These are phyloP conservation scores for Beroe forskalii DNA, from an alignment of 37 sponge, comb jelly and placozoan genomes.

Conservation along the genomic window DNA sequence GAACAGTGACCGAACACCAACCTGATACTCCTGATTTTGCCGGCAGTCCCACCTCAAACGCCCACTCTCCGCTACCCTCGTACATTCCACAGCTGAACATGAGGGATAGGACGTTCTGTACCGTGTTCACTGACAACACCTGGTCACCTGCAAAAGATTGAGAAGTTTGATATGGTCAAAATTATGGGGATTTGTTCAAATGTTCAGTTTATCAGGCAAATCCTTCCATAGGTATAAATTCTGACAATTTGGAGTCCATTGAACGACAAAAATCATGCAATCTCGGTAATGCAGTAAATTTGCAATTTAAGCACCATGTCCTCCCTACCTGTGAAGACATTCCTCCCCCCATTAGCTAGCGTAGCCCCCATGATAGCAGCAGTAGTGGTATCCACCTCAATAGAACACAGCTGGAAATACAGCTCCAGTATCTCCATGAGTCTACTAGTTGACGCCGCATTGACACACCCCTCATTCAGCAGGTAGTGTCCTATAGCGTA, in stretches of 20 bases:
- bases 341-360: conserved; percentile 80
- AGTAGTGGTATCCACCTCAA: conserved; percentile 72
- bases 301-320: too few species aligned
- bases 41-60: conserved; percentile 74
- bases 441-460: conserved; percentile 8
- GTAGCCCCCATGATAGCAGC: conserved; percentile 89
- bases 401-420: conserved; percentile 78
- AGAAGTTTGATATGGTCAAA: background rate
- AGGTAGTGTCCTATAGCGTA: conserved; percentile 80
- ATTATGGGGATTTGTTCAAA: too few species aligned
- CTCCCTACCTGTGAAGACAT: conserved; percentile 55
- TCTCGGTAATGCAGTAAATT: too few species aligned
- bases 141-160: background rate
- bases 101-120: conserved; percentile 75
- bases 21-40: conserved; percentile 67
- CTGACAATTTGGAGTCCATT: too few species aligned
- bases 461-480: conserved; percentile 69
- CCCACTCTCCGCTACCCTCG: conserved; percentile 80
- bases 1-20: too few species aligned
- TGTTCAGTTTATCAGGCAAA: too few species aligned
- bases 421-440: conserved; percentile 68
- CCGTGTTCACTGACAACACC: conserved; percentile 65
- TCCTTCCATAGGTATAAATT: too few species aligned
- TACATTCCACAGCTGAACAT: conserved; percentile 94
- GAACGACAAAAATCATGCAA: too few species aligned